Conservation (phyloP, 2,113 vertebrate species). For the Osmerus eperlanus region DNA sequence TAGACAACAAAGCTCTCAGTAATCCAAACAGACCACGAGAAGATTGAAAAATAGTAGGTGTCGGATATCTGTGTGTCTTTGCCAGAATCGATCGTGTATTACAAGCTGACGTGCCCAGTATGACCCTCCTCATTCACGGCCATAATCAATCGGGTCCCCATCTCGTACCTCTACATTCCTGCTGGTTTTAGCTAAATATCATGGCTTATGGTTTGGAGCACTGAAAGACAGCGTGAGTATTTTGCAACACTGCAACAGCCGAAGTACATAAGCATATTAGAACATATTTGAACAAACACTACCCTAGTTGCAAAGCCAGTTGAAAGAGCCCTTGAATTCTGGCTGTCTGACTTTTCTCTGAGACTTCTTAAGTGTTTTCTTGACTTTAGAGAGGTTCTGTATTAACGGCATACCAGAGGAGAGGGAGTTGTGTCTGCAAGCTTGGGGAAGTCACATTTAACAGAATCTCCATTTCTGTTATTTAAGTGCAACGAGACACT, state of each 20-base stretch:
- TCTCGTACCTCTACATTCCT: constrained; percentile 16
- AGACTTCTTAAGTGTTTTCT: too few species aligned
- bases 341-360: too few species aligned
- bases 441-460: constrained; percentile 20
- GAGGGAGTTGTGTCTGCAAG: too few species aligned
- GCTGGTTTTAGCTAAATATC: neutral
- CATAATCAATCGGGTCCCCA: neutral
- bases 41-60: neutral
- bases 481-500: constrained; percentile 19
- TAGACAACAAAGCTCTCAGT: neutral
- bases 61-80: neutral
- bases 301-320: too few species aligned
- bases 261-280: too few species aligned
- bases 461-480: constrained; percentile 24
- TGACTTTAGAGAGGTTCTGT: too few species aligned
- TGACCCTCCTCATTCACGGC: neutral
- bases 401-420: too few species aligned
- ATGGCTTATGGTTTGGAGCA: neutral
- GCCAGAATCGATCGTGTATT: neutral
- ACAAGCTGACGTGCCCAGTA: neutral
- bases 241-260: neutral
- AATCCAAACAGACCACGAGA: neutral
- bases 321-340: too few species aligned
- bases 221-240: neutral
- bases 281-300: too few species aligned